phyloP scores from a whole-genome alignment of 1,140 invertebrate species.

The Ceratoteleas bidentatus region DNA sequence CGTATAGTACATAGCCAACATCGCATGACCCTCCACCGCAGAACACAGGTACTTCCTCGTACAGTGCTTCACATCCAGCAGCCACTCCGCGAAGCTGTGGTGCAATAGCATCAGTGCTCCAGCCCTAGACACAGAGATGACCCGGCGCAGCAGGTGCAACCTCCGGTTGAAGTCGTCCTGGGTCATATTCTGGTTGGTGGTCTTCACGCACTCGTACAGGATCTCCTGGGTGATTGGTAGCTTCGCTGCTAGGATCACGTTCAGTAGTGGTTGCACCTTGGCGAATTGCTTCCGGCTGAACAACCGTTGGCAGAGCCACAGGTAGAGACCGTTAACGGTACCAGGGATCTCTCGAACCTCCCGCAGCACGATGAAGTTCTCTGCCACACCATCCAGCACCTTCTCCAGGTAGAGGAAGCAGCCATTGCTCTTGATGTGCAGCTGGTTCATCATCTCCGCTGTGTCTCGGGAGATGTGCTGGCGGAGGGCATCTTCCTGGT shows the following conservation, averaged over 20 bases:
- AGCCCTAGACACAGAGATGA: slow-evolving; percentile 84
- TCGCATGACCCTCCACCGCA: slow-evolving; percentile 92
- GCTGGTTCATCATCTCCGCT: slow-evolving; percentile 96
- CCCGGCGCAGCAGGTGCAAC: slow-evolving; percentile 87
- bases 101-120: slow-evolving; percentile 91
- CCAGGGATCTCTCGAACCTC: slow-evolving; percentile 95
- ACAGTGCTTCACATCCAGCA: slow-evolving; percentile 97
- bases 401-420: slow-evolving; percentile 97
- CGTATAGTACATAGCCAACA: slow-evolving; percentile 93
- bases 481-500: slow-evolving; percentile 90
- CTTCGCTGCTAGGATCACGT: slow-evolving; percentile 93
- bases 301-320: slow-evolving; percentile 96
- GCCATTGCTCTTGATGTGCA: slow-evolving; percentile 98
- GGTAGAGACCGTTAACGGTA: slow-evolving; percentile 95
- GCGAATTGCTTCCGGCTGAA: slow-evolving; percentile 94
- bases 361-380: slow-evolving; percentile 94
- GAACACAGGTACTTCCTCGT: slow-evolving; percentile 96
- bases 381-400: slow-evolving; percentile 94
- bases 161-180: slow-evolving; percentile 92
- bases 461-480: slow-evolving; percentile 91
- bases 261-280: slow-evolving; percentile 92
- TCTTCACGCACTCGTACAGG: slow-evolving; percentile 90
- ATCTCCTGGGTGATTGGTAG: slow-evolving; percentile 91
- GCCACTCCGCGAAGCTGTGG: slow-evolving; percentile 96
- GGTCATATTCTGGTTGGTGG: slow-evolving; percentile 89